Evolutionary conservation across 2,113 vertebrate species (phyloP).

Genomic region (Sorex araneus): DNA sequence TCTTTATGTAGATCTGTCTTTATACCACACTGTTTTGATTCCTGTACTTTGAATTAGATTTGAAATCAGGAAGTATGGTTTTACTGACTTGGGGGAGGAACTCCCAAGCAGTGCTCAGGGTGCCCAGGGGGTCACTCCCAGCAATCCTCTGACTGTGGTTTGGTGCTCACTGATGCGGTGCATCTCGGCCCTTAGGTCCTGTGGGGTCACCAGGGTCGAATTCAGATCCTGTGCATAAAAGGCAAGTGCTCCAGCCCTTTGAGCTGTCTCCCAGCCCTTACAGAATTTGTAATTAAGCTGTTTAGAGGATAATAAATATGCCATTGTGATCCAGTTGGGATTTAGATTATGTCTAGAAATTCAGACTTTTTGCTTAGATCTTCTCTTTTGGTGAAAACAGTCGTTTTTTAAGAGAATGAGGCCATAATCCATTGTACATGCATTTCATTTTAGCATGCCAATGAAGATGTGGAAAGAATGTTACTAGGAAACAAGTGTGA

Average conservation of each 20-base stretch:
- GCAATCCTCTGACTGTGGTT: no score
- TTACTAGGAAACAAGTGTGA: slow-evolving; percentile 99
- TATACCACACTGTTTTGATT: neutral
- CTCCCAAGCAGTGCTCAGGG: no score
- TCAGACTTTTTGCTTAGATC: neutral
- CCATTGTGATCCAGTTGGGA: neutral
- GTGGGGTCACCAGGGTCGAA: no score
- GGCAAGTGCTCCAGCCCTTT: no score
- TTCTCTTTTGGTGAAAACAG: slow-evolving; percentile 32
- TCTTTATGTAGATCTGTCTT: neutral
- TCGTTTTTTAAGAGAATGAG: slow-evolving; percentile 39
- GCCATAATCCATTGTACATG: neutral
- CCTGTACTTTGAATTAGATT: slow-evolving; percentile 24
- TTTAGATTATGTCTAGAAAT: neutral
- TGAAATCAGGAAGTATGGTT: slow-evolving; percentile 15
- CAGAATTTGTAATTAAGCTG: slow-evolving; percentile 12
- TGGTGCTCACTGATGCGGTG: no score
- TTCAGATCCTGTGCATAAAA: no score
- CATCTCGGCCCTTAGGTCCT: no score
- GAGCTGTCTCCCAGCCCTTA: no score
- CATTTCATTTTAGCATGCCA: slow-evolving; percentile 94
- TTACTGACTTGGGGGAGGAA: neutral
- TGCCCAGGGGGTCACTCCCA: no score
- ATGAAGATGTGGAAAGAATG: slow-evolving; percentile 99
- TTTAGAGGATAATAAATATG: neutral